phyloP scores from a whole-genome alignment of 2,113 vertebrate species.

The Himantopus leucocephalus region DNA sequence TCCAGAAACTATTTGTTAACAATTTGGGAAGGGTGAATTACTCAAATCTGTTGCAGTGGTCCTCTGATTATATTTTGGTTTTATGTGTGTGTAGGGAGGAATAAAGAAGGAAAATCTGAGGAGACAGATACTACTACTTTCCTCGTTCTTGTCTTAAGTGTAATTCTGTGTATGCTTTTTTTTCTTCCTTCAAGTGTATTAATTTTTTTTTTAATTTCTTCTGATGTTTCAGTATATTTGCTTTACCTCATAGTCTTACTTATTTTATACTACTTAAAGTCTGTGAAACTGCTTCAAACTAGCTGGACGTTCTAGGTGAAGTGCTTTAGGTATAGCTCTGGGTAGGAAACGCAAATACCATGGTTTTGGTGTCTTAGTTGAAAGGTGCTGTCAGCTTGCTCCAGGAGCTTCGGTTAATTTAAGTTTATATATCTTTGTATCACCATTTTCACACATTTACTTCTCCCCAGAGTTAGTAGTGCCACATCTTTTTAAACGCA shows the following conservation, averaged over 20 bases:
- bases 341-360: fast-evolving
- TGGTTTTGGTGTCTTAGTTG: not conserved
- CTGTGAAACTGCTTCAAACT: not conserved
- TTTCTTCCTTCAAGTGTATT: not conserved
- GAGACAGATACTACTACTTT: not conserved
- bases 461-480: not conserved
- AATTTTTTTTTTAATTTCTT: not conserved
- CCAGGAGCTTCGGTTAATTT: not conserved
- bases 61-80: not conserved
- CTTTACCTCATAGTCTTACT: not conserved
- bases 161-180: not conserved
- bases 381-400: not conserved
- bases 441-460: not conserved
- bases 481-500: not conserved
- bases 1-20: not conserved
- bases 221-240: not conserved
- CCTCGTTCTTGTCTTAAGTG: not conserved
- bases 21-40: not conserved
- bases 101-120: not conserved
- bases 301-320: not conserved
- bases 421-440: not conserved
- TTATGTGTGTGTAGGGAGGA: not conserved
- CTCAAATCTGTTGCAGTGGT: not conserved
- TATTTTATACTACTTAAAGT: not conserved
- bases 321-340: not conserved